Evolutionary conservation across 2,888 invertebrate species (phyloP), one percentile per base, ranked within the genome.

Genomic region (Macaria liturata): DNA sequence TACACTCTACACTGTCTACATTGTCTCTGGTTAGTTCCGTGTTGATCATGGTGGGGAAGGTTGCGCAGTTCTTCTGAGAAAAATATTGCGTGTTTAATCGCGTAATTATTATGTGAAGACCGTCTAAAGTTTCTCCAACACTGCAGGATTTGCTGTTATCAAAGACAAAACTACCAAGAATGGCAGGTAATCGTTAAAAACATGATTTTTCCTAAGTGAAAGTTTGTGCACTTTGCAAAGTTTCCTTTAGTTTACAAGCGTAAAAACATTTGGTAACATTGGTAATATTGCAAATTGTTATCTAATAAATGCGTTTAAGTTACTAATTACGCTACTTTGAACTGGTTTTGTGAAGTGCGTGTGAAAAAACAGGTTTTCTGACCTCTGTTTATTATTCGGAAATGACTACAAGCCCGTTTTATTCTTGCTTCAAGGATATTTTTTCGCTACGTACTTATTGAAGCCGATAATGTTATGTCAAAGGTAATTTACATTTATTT

Each of bases 101-200:
- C 74, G 74, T 74, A 76, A 80, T 72, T 78, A 82, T 67, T 76
- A 85, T 84, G 81, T 74, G 73, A 76, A 64, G 66, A 70, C 67
- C 62, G 56, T 65, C 67, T 55, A 72, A 76, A 70, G 64, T 68
- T 62, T 66, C 59, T 65, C 59, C 76, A 57, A 70, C 65, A 75
- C 75, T 78, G 75, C 73, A 73, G 57, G 73, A 83, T 80, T 82
- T 78, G 66, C 76, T 69, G 64, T 76, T 68, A 74, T 75, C 69
- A 57, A 75, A 69, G 67, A 70, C 68, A 57, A 61, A 59, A 58
- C 61, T 70, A 69, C 59, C 64, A 75, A 72, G 71, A 73, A 69
- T 66, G 66, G 70, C 84, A 86, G 87, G 89, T 88, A 79, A 70
- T 61, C 45, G 43, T 39, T 65, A 62, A 48, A 61, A 65, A 60